Evolutionary conservation across 2,888 invertebrate genomes (phyloP), one percentile per base, ranked within the genome.

Genomic region (Matsumyia berberina): DNA sequence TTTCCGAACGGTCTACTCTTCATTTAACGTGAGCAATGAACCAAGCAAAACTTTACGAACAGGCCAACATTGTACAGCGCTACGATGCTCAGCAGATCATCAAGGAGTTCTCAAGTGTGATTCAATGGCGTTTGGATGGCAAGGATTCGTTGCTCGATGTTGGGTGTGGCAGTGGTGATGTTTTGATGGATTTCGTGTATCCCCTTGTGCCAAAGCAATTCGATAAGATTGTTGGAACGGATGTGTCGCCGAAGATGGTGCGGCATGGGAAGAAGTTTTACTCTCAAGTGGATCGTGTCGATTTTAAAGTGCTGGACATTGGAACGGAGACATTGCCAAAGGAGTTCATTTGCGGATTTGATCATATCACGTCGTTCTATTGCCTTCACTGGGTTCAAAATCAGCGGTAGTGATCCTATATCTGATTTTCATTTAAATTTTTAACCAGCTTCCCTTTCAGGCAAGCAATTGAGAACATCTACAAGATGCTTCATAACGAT

Each of bases 361-460:
- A 95, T 88, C 95, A 96, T 88, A 93, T 94, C 0, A 94, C 96
- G 66, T 96, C 96, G 0, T 96, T 96, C 89, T 96, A 96, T 89
- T 94, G 96, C 82, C 92, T 97, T 3, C 96, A 96, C 88, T 96
- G 96, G 96, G 94, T 96, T 35, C 93, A 94, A 87, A 93, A 96
- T 88, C 95, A 95, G 90, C 93, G 94, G 95, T 95, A 92, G n/a
- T n/a, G n/a, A n/a, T n/a, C n/a, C n/a, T n/a, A n/a, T n/a, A n/a
- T n/a, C n/a, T n/a, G n/a, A n/a, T n/a, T n/a, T n/a, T n/a, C n/a
- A n/a, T n/a, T n/a, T n/a, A n/a, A n/a, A n/a, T n/a, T n/a, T n/a
- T n/a, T n/a, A n/a, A n/a, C 24, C 24, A n/a, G n/a, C 24, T 24
- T 24, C 24, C 4, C 24, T 92, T 92, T 51, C 92, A 96, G 94